These are phyloP conservation scores for Aphidius colemani DNA, from an alignment of 2,888 invertebrate genomes.

Conservation along the genomic window DNA sequence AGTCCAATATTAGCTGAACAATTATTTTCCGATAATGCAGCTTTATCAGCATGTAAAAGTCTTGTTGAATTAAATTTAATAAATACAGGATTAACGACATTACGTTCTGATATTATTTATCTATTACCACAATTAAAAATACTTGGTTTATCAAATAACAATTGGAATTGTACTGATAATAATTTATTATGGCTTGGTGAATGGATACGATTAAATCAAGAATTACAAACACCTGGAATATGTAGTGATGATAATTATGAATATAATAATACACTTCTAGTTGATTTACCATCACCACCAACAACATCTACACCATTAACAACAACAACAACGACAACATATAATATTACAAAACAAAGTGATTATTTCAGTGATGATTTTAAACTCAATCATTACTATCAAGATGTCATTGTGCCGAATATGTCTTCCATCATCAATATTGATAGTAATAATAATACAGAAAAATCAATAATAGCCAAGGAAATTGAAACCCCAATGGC, in stretches of 20 bases:
- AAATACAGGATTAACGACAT: constrained; percentile 66
- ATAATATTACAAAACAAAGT: constrained; percentile 6
- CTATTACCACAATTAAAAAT: constrained; percentile 72
- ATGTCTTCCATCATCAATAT: constrained; percentile 20
- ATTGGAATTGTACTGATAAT: constrained; percentile 68
- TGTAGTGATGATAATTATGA: constrained; percentile 41
- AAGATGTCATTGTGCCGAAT: constrained; percentile 21
- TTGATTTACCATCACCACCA: constrained; percentile 44
- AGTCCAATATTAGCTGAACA: constrained; percentile 75
- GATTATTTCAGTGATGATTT: constrained; percentile 1
- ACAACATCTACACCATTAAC: constrained; percentile 18
- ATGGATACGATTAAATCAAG: constrained; percentile 68
- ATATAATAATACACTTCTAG: constrained; percentile 42
- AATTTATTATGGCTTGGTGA: constrained; percentile 69
- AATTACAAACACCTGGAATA: constrained; percentile 47
- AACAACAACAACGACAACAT: constrained; percentile 24
- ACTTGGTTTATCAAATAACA: constrained; percentile 72
- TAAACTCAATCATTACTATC: neutral
- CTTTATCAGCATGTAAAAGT: constrained; percentile 72
- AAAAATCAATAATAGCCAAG: constrained; percentile 2
- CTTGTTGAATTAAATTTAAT: constrained; percentile 74
- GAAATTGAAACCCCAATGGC: constrained; percentile 2
- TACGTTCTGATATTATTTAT: constrained; percentile 72
- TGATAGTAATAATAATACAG: neutral
- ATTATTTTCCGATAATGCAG: constrained; percentile 73